phyloP scores from a whole-genome alignment of 2,113 vertebrate species.

The Ctenodactylus gundi region DNA sequence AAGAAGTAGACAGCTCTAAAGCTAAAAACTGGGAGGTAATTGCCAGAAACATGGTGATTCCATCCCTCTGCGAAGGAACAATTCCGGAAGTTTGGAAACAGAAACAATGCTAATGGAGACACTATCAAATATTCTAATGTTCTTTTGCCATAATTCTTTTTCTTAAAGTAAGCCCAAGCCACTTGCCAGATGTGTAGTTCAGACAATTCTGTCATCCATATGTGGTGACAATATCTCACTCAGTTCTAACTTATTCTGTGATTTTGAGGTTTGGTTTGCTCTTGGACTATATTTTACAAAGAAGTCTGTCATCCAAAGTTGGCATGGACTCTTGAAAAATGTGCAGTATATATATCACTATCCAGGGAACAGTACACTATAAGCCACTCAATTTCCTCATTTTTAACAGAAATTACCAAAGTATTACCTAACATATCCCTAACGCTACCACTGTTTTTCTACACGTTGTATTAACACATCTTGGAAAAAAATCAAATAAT shows the following conservation, averaged over 20 bases:
- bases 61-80: not conserved
- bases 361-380: slow-evolving; percentile 65
- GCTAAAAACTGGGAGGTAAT: not conserved
- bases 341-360: not conserved
- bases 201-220: not conserved
- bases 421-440: slow-evolving; percentile 84
- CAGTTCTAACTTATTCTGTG: not conserved
- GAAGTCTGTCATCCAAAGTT: slow-evolving; percentile 73
- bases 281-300: not conserved
- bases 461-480: slow-evolving; percentile 83
- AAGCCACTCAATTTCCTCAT: slow-evolving; percentile 81
- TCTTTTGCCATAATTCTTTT: not conserved
- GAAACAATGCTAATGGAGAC: not conserved
- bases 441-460: slow-evolving; percentile 77
- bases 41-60: not conserved
- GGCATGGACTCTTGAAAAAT: slow-evolving; percentile 67
- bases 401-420: slow-evolving; percentile 84
- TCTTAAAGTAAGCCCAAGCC: not conserved
- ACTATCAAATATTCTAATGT: not conserved
- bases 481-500: slow-evolving; percentile 83
- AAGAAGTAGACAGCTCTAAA: not conserved
- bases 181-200: not conserved
- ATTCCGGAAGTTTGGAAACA: not conserved
- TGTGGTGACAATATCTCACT: not conserved
- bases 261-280: not conserved